Evolutionary conservation across 2,797 vertebrate genomes (phyloP), one percentile per base, ranked within the genome.

Genomic region (Oreortyx pictus): DNA sequence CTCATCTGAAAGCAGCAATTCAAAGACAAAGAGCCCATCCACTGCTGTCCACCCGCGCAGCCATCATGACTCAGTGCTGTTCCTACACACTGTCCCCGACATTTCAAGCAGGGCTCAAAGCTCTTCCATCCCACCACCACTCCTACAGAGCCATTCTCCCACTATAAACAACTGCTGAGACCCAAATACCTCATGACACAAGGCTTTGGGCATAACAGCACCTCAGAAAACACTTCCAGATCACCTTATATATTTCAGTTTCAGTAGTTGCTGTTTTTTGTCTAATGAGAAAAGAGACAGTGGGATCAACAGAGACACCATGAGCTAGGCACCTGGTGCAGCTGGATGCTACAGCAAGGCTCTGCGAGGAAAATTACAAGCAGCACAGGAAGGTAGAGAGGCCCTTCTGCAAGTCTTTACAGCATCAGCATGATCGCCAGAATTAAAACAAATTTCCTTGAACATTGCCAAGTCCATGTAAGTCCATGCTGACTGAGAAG

Each of bases 21-120:
- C 0, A 0, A 72, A 81, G 20, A 71, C 12, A 65, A 76, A 75
- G 23, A 77, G 13, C 15, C 47, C 19, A 44, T 80, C 37, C 0
- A 1, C 62, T 41, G 31, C 27, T 61, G 29, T 67, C 16, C 35
- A 33, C 27, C 23, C 54, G 16, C 25, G 0, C 4, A 6, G 31
- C 7, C 49, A 61, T 8, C 4, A 1, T 54, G 72, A 82, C 27
- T 75, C 80, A 61, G 22, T 52, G 59, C 22, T 25, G 18, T 49
- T 74, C 35, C 47, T 46, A 44, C 27, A 47, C 2, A 0, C 4
- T 3, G 2, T 33, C n/a, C 61, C 20, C 2, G 2, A 54, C 33
- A 82, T 37, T 74, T 82, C 47, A 80, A 46, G 66, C 12, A 88
- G 27, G 8, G 8, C 19, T 62, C 2, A 0, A 25, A 70, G 25